Evolutionary conservation across 2,797 vertebrate genomes (phyloP), one percentile per base, ranked within the genome.

Genomic region (Molothrus ater): DNA sequence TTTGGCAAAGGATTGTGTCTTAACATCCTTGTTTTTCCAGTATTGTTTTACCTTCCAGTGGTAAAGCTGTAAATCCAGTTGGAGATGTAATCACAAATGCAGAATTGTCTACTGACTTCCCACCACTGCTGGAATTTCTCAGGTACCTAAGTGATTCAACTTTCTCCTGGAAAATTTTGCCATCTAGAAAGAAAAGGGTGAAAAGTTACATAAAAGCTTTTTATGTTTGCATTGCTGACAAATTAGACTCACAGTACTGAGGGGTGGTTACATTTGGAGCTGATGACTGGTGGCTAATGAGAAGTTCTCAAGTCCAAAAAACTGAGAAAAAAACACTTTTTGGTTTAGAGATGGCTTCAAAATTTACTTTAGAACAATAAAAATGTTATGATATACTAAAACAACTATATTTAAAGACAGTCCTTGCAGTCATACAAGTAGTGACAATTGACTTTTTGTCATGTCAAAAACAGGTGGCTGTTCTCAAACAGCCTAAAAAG

Each of bases 121-220:
- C 99, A 85, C 98, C 98, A 56, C 98, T 98, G 97, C 98, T 98
- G 56, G 98, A 99, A 96, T 98, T 98, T 88, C 99, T 98, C 94
- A 99, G 97, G 96, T 98, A 98, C 97, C 98, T 98, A 94, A 99
- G 99, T 32, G 99, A 99, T 97, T 99, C 99, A 28, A 99, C 98
- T 94, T 99, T 99, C 96, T 99, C 99, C 85, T 99, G 98, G 97
- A 99, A 99, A 96, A 99, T 98, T 96, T 99, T 99, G 75, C 99
- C 99, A 97, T 99, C 99, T 99, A 96, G 82, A 95, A 96, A 86
- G 17, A 82, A 51, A 73, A 74, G 48, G 11, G 31, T 6, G 3
- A 8, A 34, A 53, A 66, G 36, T 74, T 71, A 86, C 7, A n/a
- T 18, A 80, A 64, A 61, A 82, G 11, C 11, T 45, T 86, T 40